phyloP scores from a whole-genome alignment of 2,888 invertebrate genomes.

The Drosophila buzzatii region DNA sequence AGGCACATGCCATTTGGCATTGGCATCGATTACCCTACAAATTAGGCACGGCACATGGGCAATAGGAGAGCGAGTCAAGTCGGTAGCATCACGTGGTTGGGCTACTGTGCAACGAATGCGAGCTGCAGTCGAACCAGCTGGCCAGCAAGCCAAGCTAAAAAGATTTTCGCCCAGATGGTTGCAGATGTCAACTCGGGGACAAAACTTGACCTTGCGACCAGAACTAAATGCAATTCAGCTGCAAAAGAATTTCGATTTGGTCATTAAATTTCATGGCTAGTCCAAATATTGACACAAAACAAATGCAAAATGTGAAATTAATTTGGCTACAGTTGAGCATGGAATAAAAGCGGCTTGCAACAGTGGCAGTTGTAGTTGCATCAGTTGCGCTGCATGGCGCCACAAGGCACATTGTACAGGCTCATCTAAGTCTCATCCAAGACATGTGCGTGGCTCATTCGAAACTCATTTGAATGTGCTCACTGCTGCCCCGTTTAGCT shows the following conservation, averaged over 20 bases:
- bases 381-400: conserved; percentile 67
- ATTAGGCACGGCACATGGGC: conserved; percentile 49
- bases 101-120: conserved; percentile 70
- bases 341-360: conserved; percentile 16
- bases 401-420: conserved; percentile 9
- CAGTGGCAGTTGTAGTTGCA: conserved; percentile 25
- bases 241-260: conserved; percentile 8
- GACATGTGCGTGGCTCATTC: conserved; percentile 48
- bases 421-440: conserved; percentile 47
- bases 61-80: conserved; percentile 5
- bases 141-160: conserved; percentile 5
- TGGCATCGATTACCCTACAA: conserved; percentile 35
- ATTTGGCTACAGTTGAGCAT: conserved; percentile 68
- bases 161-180: conserved; percentile 6
- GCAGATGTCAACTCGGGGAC: conserved; percentile 59
- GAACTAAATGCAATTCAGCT: conserved; percentile 62
- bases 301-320: conserved; percentile 70
- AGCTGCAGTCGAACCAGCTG: conserved; percentile 32
- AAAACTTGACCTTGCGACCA: conserved; percentile 77
- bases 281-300: conserved; percentile 77
- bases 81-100: conserved; percentile 39
- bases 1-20: conserved; percentile 67
- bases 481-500: conserved; percentile 4
- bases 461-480: conserved; percentile 66
- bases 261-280: conserved; percentile 57